Base-by-base conservation (phyloP, 2,888 invertebrate species). In the Eilema depressum region DNA sequence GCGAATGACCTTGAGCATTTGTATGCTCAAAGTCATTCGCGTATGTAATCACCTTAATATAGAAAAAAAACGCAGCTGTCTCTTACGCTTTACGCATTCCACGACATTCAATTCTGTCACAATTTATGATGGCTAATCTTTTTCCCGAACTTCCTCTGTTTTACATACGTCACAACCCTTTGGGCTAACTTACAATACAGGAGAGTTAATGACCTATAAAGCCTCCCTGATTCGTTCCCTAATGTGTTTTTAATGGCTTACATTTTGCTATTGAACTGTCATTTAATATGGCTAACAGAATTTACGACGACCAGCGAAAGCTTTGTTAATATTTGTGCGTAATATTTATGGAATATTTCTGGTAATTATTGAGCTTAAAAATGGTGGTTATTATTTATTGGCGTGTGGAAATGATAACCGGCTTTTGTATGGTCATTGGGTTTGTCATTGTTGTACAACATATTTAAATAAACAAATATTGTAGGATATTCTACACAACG, bases 161-260 rank as follows among this genome's bases (percentile, higher is more conserved):
- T 72, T 79, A 71, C 76, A 81, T 73, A 79, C 68, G 68, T 70
- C 67, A 78, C 76, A 83, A 84, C 83, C 86, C 85, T 80, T 81
- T 74, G 53, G 78, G 70, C 72, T 71, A 71, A 82, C 82, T 85
- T 82, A 90, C 91, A 90, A 89, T 88, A 89, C 87, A 87, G 72
- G 67, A 69, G 81, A 87, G 86, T 89, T 93, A 93, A 93, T 93
- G 93, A 93, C 90, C 92, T 92, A 91, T 89, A 89, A 89, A 87
- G 88, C 86, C 75, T 77, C 86, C 82, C 83, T 84, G 90, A 92
- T 92, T 91, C 82, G 76, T 81, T 75, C 85, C 88, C 88, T 94
- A 94, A 94, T 93, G 93, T 90, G 87, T 90, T 93, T 93, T 93
- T 94, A 94, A 94, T 93, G 93, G 92, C 90, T 76, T 83, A 89